Percentiles rank a stretch among this genome's conserved stretches.
Conservation (phyloP, 2,888 invertebrate genomes). For the Lithophane ornitopus region DNA sequence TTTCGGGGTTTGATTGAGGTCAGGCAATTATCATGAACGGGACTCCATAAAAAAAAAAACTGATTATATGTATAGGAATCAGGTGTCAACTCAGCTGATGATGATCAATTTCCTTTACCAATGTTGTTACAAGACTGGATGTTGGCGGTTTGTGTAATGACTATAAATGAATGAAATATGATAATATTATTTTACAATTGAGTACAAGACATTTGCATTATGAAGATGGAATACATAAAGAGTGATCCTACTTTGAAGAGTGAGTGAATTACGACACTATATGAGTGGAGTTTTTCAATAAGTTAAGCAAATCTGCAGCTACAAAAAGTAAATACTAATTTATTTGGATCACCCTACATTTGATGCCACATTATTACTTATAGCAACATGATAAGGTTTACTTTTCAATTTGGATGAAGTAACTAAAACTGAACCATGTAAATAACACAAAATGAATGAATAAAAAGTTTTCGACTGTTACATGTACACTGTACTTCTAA, state of each 20-base stretch:
- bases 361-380: neutral
- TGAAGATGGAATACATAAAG: neutral
- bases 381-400: neutral
- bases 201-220: neutral
- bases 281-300: neutral
- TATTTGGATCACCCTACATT: slow-evolving; percentile 20
- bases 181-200: slow-evolving; percentile 22
- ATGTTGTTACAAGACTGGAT: slow-evolving; percentile 21
- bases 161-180: slow-evolving; percentile 24
- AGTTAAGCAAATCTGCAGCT: neutral
- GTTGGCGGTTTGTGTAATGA: slow-evolving; percentile 1
- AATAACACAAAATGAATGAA: neutral
- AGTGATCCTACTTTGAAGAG: neutral
- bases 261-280: neutral
- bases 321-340: neutral
- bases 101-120: slow-evolving; percentile 19
- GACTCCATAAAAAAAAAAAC: slow-evolving; percentile 1
- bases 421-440: slow-evolving; percentile 4
- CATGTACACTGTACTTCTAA: neutral
- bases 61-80: slow-evolving; percentile 9
- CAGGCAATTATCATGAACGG: slow-evolving; percentile 45
- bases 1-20: slow-evolving; percentile 28
- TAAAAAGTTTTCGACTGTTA: neutral
- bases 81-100: slow-evolving; percentile 11
- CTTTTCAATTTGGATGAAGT: neutral